Base-by-base conservation (phyloP, 2,113 vertebrate genomes). In the Indicator indicator region DNA sequence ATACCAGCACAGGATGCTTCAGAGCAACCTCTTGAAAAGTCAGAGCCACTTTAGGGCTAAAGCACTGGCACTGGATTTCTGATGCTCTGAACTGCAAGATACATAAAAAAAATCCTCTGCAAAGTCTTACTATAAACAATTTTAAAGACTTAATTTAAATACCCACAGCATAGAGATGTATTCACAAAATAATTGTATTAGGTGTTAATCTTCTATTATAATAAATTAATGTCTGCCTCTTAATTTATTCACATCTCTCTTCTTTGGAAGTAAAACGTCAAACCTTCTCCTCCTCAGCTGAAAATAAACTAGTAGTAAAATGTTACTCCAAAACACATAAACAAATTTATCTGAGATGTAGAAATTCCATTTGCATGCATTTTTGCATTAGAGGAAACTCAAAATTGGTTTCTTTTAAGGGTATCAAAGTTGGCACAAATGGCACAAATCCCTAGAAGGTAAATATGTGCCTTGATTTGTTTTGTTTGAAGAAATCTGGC, bases 401-500 rank as follows among this genome's bases (percentile, higher is more conserved):
- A 68, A 86, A 93, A 75, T 52, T 38, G 38, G 15, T 40, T 84
- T 88, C 15, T 64, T 84, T 88, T 56, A 78, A 86, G 50, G 17
- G 40, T 90, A 89, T 68, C 36, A 64, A 78, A 40, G 18, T 28
- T 73, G 82, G 46, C 65, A 93, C 84, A 94, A 95, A 93, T 79
- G 89, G 89, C 62, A 90, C n/a, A 78, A 71, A 85, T 46, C 80
- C 32, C 65, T 88, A 78, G 48, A 93, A 93, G 18, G 62, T 65
- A 91, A 92, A 88, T 64, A 86, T 21, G 21, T 87, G 74, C 54
- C 56, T 91, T 84, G 21, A 24, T 86, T 44, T 91, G 86, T 95
- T 86, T 44, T 91, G 90, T 86, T 95, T 95, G 91, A 94, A 88
- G 74, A 92, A 83, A 73, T 89, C 55, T 68, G 33, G 20, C 78